Base-by-base conservation (phyloP, 2,888 invertebrate species). In the Cryptus viduatorius region DNA sequence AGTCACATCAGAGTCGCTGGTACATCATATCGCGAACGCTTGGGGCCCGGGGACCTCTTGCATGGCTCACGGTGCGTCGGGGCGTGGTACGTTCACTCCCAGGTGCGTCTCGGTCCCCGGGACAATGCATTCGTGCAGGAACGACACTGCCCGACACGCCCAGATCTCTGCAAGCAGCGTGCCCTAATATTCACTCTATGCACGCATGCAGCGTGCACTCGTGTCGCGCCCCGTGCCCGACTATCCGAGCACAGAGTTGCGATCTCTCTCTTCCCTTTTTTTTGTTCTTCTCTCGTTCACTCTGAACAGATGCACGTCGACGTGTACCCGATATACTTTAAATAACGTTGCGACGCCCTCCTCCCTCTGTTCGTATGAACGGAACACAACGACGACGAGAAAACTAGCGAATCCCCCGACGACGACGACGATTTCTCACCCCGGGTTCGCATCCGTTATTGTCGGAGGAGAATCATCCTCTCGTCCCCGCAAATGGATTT, bases 21-120 rank as follows among this genome's bases (percentile, higher is more conserved):
- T 61, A 69, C 46, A 61, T 78, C 48, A 78, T 59, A 29, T 56
- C 73, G 69, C 65, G 56, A 77, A 77, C 59, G 61, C 78, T 79
- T 71, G 86, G 79, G 84, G 75, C 75, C 72, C 84, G 65, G 76
- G 86, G 88, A 87, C 88, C 90, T 90, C 89, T 90, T 89, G 89
- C 89, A 89, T 89, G 88, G 86, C 83, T 89, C 84, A 88, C 85
- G 90, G 87, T 83, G 68, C 75, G 79, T 89, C 84, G 88, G 90
- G 92, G 92, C 92, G 92, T 92, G 92, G 92, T 92, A 86, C 87
- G 88, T 87, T 91, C 90, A 91, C 92, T 92, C 92, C 93, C 93
- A 93, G 93, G 93, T 93, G 93, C 90, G 91, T 90, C 79, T 77
- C 65, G 75, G 71, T 79, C 75, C 69, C 85, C 81, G 75, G 85